Conservation (phyloP, 2,797 vertebrate species). For the Salarias fasciatus region DNA sequence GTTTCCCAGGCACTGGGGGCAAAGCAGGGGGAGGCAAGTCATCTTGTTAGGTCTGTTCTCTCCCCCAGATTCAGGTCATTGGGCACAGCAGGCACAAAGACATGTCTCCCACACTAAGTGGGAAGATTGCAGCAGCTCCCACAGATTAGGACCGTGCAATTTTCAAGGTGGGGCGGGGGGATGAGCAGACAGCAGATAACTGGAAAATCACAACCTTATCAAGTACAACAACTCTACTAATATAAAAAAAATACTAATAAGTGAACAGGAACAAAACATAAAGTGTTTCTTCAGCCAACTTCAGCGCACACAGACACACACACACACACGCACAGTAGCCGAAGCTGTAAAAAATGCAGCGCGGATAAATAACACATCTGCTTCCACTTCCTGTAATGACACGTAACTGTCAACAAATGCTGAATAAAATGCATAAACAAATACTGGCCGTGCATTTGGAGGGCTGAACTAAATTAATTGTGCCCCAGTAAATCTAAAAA, state of each 20-base stretch:
- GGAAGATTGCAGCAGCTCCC: constrained; percentile 62
- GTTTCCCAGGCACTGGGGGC: constrained; percentile 11
- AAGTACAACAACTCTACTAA: no score
- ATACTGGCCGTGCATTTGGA: constrained; percentile 17
- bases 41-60: constrained; percentile 58
- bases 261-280: constrained; percentile 15
- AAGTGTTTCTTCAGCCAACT: background rate
- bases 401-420: constrained; percentile 21
- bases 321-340: background rate
- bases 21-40: constrained; percentile 19
- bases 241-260: background rate
- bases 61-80: constrained; percentile 67
- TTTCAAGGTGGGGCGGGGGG: constrained; percentile 8
- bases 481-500: constrained; percentile 8
- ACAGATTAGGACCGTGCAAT: constrained; percentile 51
- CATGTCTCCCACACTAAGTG: constrained; percentile 59
- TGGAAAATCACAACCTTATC: background rate
- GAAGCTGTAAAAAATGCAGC: constrained; percentile 18
- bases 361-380: constrained; percentile 37
- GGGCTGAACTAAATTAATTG: constrained; percentile 35
- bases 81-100: constrained; percentile 57
- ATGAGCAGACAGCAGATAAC: constrained; percentile 36
- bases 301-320: background rate
- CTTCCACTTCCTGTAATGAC: constrained; percentile 39
- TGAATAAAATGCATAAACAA: constrained; percentile 26